Percentiles rank a stretch among this genome's conserved stretches.
Conservation (phyloP, 1,140 invertebrate genomes). For the Papilio polytes region DNA sequence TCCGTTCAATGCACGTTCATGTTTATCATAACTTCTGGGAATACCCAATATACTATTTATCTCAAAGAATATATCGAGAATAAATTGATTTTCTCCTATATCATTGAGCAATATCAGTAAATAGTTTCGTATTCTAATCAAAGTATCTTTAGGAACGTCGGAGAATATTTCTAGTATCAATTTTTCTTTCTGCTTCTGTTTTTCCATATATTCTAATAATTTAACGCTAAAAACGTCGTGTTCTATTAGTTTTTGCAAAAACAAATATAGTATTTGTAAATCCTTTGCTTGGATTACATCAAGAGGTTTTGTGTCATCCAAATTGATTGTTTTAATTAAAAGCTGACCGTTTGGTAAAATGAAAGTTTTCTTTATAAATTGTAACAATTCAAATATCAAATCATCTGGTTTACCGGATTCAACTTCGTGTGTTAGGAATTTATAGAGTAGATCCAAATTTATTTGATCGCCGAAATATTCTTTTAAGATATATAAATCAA, state of each 20-base stretch:
- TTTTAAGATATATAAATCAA: not conserved
- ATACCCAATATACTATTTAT: not conserved
- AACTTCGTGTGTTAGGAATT: not conserved
- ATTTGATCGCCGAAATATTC: conserved; percentile 1
- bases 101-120: not conserved
- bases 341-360: conserved; percentile 6
- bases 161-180: not conserved
- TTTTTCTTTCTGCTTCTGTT: not conserved
- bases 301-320: not conserved
- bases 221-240: not conserved
- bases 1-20: not conserved
- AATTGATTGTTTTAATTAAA: not conserved
- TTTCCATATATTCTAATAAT: not conserved
- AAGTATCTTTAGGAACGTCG: not conserved
- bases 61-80: not conserved
- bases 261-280: conserved; percentile 6
- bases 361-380: not conserved
- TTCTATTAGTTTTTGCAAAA: conserved; percentile 1
- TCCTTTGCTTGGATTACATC: not conserved
- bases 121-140: not conserved
- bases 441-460: not conserved
- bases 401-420: not conserved
- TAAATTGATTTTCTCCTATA: not conserved
- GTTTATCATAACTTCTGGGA: not conserved
- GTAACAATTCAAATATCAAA: not conserved